Base-by-base conservation (phyloP, 2,888 invertebrate species). In the Eupsilia transversa region DNA sequence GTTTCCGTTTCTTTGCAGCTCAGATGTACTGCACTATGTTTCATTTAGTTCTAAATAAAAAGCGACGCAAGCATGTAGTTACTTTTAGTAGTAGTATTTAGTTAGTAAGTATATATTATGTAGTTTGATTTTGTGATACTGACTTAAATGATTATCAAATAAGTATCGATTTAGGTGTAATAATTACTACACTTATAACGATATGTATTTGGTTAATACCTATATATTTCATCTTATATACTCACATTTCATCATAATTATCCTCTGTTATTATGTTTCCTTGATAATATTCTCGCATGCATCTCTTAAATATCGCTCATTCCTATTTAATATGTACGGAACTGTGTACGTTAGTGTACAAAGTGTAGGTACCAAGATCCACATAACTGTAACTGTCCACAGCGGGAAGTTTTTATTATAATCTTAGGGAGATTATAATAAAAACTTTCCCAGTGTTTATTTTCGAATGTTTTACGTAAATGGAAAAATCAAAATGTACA, bases 1-100 rank as follows among this genome's bases (percentile, higher is more conserved):
- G 65, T 79, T 86, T 72, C 70, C 57, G 64, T 60, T 75, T 77
- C 79, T 86, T 86, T 87, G 74, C 72, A 72, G 68, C 77, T 71
- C 57, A 79, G 79, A 82, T 79, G 83, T 52, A 65, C n/a, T 33
- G 69, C 70, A 57, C 57, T 63, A 77, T 60, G 74, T 79, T 77
- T 79, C 66, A 71, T 72, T 82, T 65, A 23, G 10, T 59, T 41
- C 43, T 77, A 61, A 65, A 72, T 59, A 79, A 63, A 67, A 79
- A 68, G 27, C 6, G 35, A 56, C 12, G 14, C 41, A 72, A n/a
- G n/a, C n/a, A n/a, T n/a, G n/a, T n/a, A n/a, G n/a, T n/a, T n/a
- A n/a, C n/a, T n/a, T n/a, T n/a, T n/a, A n/a, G n/a, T n/a, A n/a
- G n/a, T n/a, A n/a, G n/a, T n/a, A n/a, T n/a, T n/a, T n/a, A n/a